Base-by-base conservation (phyloP, 2,797 vertebrate genomes). In the Sebastes steindachneri region DNA sequence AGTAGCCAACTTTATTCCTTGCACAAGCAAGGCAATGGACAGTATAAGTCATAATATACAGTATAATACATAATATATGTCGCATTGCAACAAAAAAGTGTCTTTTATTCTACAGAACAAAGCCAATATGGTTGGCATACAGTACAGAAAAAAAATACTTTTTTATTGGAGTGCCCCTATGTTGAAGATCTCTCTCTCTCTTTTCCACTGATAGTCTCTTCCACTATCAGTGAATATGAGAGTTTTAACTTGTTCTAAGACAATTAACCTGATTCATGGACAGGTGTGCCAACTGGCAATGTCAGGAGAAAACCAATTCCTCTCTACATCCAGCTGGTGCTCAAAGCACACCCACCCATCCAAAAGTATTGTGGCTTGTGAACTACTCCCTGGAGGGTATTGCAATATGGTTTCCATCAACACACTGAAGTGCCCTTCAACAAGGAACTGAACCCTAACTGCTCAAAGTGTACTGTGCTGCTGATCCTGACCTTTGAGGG, bases 331-430 rank as follows among this genome's bases (percentile, higher is more conserved):
- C 87, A 82, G 86, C 82, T 86, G 80, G 54, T 80, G 73, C 72
- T 83, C 69, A 65, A 64, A 82, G 81, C 85, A 80, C 72, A 77
- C 70, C 51, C 53, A 82, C 77, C 79, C 73, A 85, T 80, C 77
- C 77, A 85, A 37, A 88, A 71, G 80, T 70, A 79, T 76, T 74
- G 89, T 82, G 77, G 75, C 86, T 72, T 58, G 72, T 84, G 75
- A 71, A 86, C 15, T 77, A 69, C 79, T 90, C 85, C 87, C 88
- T 57, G 68, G 85, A 80, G 87, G 70, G 60, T 71, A 41, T 68
- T 82, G 84, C 82, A 83, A 84, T 88, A 88, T 86, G 88, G 78
- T 81, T 91, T 90, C 79, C 73, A 90, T 85, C 89, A 89, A 82
- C 86, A 80, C 64, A 73, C 67, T 81, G 76, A 89, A 80, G 82